Evolutionary conservation across 2,113 vertebrate genomes (phyloP), one percentile per base, ranked within the genome.

Genomic region (Sterna hirundo): DNA sequence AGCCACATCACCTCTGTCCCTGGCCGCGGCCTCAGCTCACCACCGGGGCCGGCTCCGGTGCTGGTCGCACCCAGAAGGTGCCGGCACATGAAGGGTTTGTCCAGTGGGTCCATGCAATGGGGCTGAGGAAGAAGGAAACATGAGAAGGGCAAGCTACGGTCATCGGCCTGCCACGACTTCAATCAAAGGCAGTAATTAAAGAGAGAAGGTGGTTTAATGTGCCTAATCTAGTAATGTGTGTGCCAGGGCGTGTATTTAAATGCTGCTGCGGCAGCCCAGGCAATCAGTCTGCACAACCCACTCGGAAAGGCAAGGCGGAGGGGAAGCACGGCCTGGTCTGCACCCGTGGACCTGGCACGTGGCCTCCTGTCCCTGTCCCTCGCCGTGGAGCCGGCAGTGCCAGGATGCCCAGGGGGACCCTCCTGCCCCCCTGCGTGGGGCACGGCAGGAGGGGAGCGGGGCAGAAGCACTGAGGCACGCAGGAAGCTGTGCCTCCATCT

Each of bases 281-380:
- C 54, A 6, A 21, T 2, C 36, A 25, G 40, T 18, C 68, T 40
- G 11, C 72, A 21, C 5, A 38, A n/a, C 2, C 1, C 1, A 0
- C 62, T 57, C 9, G 51, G 23, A 25, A 49, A 14, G 46, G 23
- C 6, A 14, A 26, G 25, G 42, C 0, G 0, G 30, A 13, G n/a
- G 38, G 51, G 36, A 5, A 25, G 65, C 44, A 15, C 3, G 2
- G 74, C 15, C 4, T 3, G 0, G 20, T 15, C 40, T 46, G 64
- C 21, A 4, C 12, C 0, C 11, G 0, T 1, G 27, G 58, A 61
- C 25, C 47, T 1, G 0, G 8, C 36, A 7, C 5, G 1, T 5
- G 46, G 20, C 36, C 55, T n/a, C 55, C 52, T 6, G 32, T 4
- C 65, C 46, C 70, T 7, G 9, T 0, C 5, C 29, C 18, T 11